Evolutionary conservation across 2,888 invertebrate genomes (phyloP).

Genomic region (Caradrina clavipalpis): DNA sequence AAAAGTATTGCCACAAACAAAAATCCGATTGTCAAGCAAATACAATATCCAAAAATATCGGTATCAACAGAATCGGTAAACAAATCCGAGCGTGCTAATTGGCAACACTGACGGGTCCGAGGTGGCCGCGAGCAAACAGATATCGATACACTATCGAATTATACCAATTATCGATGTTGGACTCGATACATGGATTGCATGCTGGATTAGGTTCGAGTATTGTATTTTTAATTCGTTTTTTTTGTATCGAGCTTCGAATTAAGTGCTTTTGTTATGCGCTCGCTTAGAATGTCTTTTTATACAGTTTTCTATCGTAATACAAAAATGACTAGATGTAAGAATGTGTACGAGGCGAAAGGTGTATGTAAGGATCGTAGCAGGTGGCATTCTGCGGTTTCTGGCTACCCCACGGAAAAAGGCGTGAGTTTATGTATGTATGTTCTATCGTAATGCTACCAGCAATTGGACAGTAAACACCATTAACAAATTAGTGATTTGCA

Average conservation of each 20-base stretch:
- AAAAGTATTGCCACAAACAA: constrained; percentile 21
- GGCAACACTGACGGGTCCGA: constrained; percentile 58
- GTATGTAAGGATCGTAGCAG: too few species aligned
- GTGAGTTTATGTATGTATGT: too few species aligned
- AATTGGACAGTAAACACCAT: too few species aligned
- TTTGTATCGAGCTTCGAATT: constrained; percentile 1
- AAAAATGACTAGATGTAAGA: too few species aligned
- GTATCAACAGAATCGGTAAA: constrained; percentile 49
- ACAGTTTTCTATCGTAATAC: too few species aligned
- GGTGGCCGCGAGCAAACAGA: constrained; percentile 60
- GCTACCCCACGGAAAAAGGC: too few species aligned
- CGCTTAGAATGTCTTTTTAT: too few species aligned
- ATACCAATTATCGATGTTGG: constrained; percentile 67
- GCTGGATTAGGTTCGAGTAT: constrained; percentile 44
- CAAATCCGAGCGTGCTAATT: constrained; percentile 65
- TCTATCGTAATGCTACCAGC: too few species aligned
- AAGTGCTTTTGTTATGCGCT: not conserved
- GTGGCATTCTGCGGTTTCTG: too few species aligned
- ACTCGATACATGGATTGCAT: constrained; percentile 53
- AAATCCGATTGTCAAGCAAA: constrained; percentile 33
- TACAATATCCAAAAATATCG: constrained; percentile 51
- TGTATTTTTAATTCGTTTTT: constrained; percentile 28
- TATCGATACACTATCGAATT: constrained; percentile 69
- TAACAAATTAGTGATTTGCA: too few species aligned
- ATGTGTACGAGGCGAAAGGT: too few species aligned